These are phyloP conservation scores for Dryobota labecula DNA, from an alignment of 2,888 invertebrate genomes.

Conservation along the genomic window DNA sequence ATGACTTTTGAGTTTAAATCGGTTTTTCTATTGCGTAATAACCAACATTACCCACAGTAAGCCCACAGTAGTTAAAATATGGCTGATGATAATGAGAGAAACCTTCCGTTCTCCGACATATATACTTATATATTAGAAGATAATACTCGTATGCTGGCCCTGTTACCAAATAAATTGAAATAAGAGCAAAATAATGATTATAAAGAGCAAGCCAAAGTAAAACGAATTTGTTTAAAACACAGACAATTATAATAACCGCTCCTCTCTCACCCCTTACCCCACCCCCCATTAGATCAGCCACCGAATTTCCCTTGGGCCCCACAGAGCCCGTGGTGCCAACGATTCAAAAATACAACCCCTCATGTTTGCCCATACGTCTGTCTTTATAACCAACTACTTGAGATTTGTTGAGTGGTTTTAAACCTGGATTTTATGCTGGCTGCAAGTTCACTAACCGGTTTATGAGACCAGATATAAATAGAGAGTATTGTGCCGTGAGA, in stretches of 20 bases:
- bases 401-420: constrained; percentile 35
- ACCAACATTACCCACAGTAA: no score
- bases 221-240: constrained; percentile 24
- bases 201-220: background rate
- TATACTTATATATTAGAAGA: no score
- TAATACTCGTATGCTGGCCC: no score
- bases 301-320: constrained; percentile 76
- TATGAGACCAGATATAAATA: background rate
- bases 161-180: no score
- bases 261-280: constrained; percentile 56
- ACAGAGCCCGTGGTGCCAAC: constrained; percentile 58
- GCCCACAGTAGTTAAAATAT: no score
- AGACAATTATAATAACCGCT: constrained; percentile 47
- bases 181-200: background rate
- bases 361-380: constrained; percentile 54
- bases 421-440: constrained; percentile 20
- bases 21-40: no score
- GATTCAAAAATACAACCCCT: constrained; percentile 69
- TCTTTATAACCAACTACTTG: constrained; percentile 35
- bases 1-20: no score
- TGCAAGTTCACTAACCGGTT: constrained; percentile 27
- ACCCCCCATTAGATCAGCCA: constrained; percentile 70
- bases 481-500: background rate
- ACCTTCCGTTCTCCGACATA: no score
- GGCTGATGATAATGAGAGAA: no score